Base-by-base conservation (phyloP, 2,797 vertebrate species). In the Huso huso region DNA sequence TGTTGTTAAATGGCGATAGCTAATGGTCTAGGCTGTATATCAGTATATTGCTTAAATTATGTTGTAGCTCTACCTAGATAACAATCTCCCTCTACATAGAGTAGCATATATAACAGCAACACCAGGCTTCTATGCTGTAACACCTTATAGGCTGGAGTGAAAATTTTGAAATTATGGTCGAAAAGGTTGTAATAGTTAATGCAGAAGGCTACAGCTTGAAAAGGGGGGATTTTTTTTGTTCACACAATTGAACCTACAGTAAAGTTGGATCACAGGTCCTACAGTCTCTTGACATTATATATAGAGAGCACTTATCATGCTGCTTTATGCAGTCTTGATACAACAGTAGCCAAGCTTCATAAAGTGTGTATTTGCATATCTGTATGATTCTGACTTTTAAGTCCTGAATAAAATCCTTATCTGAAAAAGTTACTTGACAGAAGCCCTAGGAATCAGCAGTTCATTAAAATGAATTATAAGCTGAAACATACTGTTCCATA, bases 401-500 rank as follows among this genome's bases (percentile, higher is more conserved):
- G 75, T 74, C 78, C 79, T 75, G 48, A 87, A 82, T 84, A 61
- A 66, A 37, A 70, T 66, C 48, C 51, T 18, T 15, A 59, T 66
- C 55, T 52, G 12, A 62, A 12, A 15, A 53, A 37, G 15, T 66
- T 48, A 62, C 48, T 61, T 72, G 61, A 49, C 51, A 63, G 65
- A 37, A 37, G 18, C 62, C 52, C 51, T 8, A 67, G 59, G 75
- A 81, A 68, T 64, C 51, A 65, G 62, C 3, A 4, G 6, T 51
- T 66, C 70, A 68, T 60, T 61, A 53, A 49, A 68, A 62, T 51
- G 10, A 63, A 63, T 64, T 18, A 64, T 63, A 13, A 11, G 12
- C n/a, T 6, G 55, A 10, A 61, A 59, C 37, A 52, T 55, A 15
- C 8, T 51, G 51, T 48, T 48, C 10, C 23, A 18, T 1, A n/a